These are phyloP conservation scores for Drosophila eugracilis DNA, from an alignment of 1,140 invertebrate genomes.

Conservation along the genomic window DNA sequence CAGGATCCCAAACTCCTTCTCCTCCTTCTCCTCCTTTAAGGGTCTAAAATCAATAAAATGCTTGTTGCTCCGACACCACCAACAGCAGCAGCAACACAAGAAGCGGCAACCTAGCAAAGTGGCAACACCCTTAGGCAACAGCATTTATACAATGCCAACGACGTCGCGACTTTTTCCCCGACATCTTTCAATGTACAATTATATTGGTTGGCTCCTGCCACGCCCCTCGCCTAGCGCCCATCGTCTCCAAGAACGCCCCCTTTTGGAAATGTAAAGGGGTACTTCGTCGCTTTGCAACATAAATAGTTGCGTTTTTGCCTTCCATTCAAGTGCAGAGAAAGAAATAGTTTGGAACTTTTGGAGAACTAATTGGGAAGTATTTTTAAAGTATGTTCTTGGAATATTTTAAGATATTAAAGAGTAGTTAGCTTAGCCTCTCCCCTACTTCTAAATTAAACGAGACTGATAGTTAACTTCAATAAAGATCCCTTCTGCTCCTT, in stretches of 20 bases:
- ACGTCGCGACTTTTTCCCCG: conserved; percentile 36
- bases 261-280: conserved; percentile 32
- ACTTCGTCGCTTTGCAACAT: conserved; percentile 67
- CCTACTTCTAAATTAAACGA: neutral
- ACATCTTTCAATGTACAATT: conserved; percentile 78
- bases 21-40: conserved; percentile 18
- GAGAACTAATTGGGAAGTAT: too few relatives aligned
- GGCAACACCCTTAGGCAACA: conserved; percentile 35
- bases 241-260: neutral
- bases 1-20: neutral
- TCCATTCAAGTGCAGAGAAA: neutral
- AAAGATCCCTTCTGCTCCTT: too few relatives aligned
- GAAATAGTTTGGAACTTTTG: too few relatives aligned
- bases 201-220: conserved; percentile 55
- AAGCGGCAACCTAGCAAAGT: conserved; percentile 35
- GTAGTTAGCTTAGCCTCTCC: neutral
- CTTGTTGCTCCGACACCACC: conserved; percentile 66
- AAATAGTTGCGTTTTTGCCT: conserved; percentile 72
- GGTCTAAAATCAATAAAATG: conserved; percentile 83
- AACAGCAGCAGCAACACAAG: neutral
- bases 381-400: neutral
- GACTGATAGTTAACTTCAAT: too few relatives aligned
- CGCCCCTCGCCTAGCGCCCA: neutral
- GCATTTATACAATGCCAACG: conserved; percentile 45
- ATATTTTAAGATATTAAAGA: too few relatives aligned